Evolutionary conservation across 2,113 vertebrate species (phyloP).

Genomic region (Natator depressus): DNA sequence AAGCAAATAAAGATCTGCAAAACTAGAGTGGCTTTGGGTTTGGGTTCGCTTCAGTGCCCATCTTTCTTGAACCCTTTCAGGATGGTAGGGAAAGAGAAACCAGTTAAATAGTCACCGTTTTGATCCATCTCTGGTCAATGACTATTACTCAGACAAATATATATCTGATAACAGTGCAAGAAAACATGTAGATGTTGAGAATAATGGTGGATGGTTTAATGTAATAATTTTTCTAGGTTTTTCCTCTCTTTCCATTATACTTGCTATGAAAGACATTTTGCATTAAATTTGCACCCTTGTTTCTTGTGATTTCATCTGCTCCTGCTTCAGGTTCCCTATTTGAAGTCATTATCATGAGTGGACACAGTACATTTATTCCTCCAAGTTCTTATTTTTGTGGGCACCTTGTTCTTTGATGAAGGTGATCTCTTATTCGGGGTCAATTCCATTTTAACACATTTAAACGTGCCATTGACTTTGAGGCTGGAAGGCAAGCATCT

Average conservation of each 20-base stretch:
- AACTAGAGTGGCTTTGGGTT: background rate
- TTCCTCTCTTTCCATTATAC: background rate
- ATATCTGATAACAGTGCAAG: background rate
- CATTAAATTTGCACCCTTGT: background rate
- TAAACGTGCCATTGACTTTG: slow-evolving; percentile 53
- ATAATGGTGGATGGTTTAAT: background rate
- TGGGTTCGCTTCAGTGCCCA: background rate
- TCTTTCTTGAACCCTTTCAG: background rate
- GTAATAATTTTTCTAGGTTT: background rate
- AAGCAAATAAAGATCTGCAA: background rate
- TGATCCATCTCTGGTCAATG: background rate
- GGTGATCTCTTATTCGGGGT: slow-evolving; percentile 26
- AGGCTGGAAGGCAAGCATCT: slow-evolving; percentile 36
- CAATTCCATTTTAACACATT: slow-evolving; percentile 64
- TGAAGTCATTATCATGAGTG: background rate
- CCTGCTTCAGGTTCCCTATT: background rate
- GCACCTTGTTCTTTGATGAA: background rate
- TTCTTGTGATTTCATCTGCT: background rate
- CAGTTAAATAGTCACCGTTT: background rate
- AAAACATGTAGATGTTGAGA: background rate
- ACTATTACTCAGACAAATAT: background rate
- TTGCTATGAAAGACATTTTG: background rate
- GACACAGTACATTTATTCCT: background rate
- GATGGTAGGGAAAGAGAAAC: background rate
- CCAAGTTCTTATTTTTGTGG: background rate